Conservation (phyloP, 2,113 vertebrate genomes). For the Rhinolophus ferrumequinum region DNA sequence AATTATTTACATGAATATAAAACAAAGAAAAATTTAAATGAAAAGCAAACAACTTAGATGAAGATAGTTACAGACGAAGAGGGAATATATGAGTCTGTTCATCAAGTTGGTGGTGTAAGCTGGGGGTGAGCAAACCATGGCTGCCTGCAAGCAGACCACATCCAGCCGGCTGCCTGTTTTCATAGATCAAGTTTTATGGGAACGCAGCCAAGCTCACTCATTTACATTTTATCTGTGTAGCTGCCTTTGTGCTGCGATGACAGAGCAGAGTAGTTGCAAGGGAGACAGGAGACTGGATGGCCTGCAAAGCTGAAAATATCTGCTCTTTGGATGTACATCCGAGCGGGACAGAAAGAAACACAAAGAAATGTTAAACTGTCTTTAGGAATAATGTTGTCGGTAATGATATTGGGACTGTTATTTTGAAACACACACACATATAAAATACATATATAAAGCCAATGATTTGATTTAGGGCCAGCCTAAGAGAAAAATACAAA, state of each 20-base stretch:
- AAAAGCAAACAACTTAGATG: neutral
- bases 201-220: neutral
- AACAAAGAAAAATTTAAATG: neutral
- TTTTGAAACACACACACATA: neutral
- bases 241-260: rapidly evolving
- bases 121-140: neutral
- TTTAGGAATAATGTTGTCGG: neutral
- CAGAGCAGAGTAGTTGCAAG: rapidly evolving
- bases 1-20: neutral
- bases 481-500: neutral
- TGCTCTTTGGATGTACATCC: neutral
- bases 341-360: neutral
- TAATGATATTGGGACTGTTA: too few relatives aligned
- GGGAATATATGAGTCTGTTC: neutral
- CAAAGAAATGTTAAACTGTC: neutral
- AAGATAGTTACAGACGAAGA: neutral
- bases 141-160: rapidly evolving
- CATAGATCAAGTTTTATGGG: neutral
- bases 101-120: neutral
- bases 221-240: neutral
- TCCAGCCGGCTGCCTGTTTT: neutral
- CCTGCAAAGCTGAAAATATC: too few relatives aligned
- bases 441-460: neutral
- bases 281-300: rapidly evolving
- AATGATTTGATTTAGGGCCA: neutral